Percentiles rank a stretch among this genome's conserved stretches.
phyloP scores from a whole-genome alignment of 2,113 vertebrate genomes.

The Gambusia affinis region DNA sequence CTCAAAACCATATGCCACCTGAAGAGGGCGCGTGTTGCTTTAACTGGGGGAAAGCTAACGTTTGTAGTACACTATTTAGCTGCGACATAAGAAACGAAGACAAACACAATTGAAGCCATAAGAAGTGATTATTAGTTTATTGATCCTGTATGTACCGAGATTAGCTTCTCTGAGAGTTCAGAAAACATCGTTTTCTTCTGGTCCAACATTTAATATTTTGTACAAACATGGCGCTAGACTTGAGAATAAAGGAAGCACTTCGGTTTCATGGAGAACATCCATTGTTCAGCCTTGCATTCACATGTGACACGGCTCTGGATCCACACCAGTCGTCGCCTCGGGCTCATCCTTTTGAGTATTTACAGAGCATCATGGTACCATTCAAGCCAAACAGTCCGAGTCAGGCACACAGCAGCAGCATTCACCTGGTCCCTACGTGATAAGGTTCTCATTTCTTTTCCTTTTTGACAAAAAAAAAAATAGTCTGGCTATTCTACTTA shows the following conservation, averaged over 20 bases:
- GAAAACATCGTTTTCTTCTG: constrained; percentile 35
- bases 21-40: background rate
- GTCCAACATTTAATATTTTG: constrained; percentile 32
- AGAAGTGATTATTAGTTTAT: constrained; percentile 74
- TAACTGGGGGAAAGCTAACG: too few relatives aligned
- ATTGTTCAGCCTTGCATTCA: constrained; percentile 35
- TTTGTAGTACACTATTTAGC: too few relatives aligned
- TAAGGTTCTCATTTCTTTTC: constrained; percentile 43
- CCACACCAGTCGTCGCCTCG: constrained; percentile 28
- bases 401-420: constrained; percentile 48
- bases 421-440: constrained; percentile 36
- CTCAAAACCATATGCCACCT: background rate
- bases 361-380: constrained; percentile 30
- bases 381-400: constrained; percentile 18
- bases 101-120: background rate
- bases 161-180: constrained; percentile 26
- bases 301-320: constrained; percentile 7
- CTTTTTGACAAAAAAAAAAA: constrained; percentile 68
- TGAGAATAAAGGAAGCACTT: constrained; percentile 34
- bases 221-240: constrained; percentile 35
- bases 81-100: background rate
- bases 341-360: constrained; percentile 27
- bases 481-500: constrained; percentile 81
- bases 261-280: constrained; percentile 17
- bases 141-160: constrained; percentile 72